Evolutionary conservation across 2,113 vertebrate genomes (phyloP), one percentile per base, ranked within the genome.

Genomic region (Hoplias malabaricus): DNA sequence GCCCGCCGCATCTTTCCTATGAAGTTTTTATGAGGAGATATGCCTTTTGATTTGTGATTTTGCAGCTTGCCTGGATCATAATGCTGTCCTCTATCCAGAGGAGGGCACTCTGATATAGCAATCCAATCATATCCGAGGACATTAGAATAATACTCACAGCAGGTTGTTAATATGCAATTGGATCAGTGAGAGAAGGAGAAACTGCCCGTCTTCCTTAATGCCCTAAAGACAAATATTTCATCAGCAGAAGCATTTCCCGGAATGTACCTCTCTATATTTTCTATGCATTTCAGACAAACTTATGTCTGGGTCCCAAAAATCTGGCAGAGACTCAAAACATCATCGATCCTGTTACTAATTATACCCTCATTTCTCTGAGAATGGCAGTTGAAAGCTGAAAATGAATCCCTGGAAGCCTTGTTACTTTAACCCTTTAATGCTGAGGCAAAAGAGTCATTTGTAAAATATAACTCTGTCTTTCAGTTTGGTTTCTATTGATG

Each of bases 31-130:
- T 36, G 29, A 63, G 59, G 6, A 63, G 59, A 36, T 36, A 3
- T 5, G 59, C 14, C 7, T 8, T 36, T 63, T 59, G 19, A 33
- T 68, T 14, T 69, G 29, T 69, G 25, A 56, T n/a, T 8, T 27
- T 50, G n/a, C 46, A 9, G 27, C 9, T 3, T 25, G 38, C 40
- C 23, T 77, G 9, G 21, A 61, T 63, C 50, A 23, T 33, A 36
- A 53, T 67, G 16, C 46, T 27, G 40, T 42, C 42, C 21, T 78
- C 19, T 36, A 46, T 72, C 75, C 77, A 76, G 80, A 69, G 54
- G 80, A 84, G 79, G 72, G 72, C 77, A 69, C 80, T 82, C 63
- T 12, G 27, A 56, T 63, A 61, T 66, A 76, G 56, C 79, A 54
- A 12, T 81, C 40, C 53, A 38, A n/a, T 69, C 75, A 23, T 13